A percentile compares a stretch with the other conserved stretches of the same genome.
phyloP scores from a whole-genome alignment of 2,888 invertebrate species.

The Teleiodes luculella region DNA sequence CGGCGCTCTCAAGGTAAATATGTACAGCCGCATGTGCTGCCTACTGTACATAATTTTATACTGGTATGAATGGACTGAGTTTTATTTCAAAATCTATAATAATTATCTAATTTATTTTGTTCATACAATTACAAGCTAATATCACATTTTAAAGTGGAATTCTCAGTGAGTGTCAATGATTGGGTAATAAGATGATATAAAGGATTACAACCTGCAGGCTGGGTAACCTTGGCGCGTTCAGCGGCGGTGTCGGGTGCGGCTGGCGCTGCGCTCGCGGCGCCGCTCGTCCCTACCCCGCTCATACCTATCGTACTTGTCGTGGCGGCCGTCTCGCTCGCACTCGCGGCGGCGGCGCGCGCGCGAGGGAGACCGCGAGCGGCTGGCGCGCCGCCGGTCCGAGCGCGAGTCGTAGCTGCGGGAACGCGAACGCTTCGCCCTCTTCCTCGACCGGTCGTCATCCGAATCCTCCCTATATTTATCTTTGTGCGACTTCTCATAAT shows the following conservation, averaged over 20 bases:
- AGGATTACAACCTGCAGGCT: slow-evolving; percentile 62
- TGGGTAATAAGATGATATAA: slow-evolving; percentile 11
- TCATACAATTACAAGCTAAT: no score
- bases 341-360: slow-evolving; percentile 39
- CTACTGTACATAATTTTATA: no score
- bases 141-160: background rate
- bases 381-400: slow-evolving; percentile 41
- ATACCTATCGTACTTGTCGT: slow-evolving; percentile 21
- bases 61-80: no score
- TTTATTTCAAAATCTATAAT: background rate
- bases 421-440: slow-evolving; percentile 56
- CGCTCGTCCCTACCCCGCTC: slow-evolving; percentile 19
- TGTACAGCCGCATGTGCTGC: no score
- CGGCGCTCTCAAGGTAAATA: no score
- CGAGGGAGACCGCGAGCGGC: slow-evolving; percentile 27
- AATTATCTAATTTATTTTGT: no score
- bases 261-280: slow-evolving; percentile 47
- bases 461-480: slow-evolving; percentile 63
- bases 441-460: slow-evolving; percentile 56
- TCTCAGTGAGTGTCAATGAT: no score
- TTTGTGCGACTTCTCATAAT: slow-evolving; percentile 48
- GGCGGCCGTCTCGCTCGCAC: slow-evolving; percentile 22
- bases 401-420: slow-evolving; percentile 59
- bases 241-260: slow-evolving; percentile 60
- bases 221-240: slow-evolving; percentile 63